These are phyloP conservation scores for Poecilia latipinna DNA, from an alignment of 2,113 vertebrate species.

Conservation along the genomic window DNA sequence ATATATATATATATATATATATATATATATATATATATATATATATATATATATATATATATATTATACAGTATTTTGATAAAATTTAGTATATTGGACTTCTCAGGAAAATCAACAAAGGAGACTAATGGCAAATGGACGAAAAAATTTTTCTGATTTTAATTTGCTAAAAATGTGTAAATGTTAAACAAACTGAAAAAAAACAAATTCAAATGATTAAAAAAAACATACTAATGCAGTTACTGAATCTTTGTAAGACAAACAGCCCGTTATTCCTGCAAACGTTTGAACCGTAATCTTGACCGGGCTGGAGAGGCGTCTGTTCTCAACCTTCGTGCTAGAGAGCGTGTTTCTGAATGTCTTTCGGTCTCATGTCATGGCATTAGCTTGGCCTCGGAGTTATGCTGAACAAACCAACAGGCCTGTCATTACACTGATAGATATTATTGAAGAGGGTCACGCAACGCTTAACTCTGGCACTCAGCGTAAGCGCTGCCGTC, in stretches of 20 bases:
- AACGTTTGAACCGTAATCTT: neutral
- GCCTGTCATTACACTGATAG: conserved; percentile 73
- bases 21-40: no score
- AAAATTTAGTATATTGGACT: no score
- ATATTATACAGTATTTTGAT: no score
- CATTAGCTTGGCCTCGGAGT: conserved; percentile 73
- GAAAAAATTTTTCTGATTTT: neutral
- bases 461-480: conserved; percentile 34
- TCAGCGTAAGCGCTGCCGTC: conserved; percentile 52
- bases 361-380: conserved; percentile 58
- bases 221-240: neutral
- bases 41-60: no score
- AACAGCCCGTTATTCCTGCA: neutral
- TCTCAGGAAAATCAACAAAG: no score
- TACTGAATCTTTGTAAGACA: no score
- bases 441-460: conserved; percentile 67
- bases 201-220: neutral
- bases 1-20: no score
- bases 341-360: conserved; percentile 53
- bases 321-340: conserved; percentile 2
- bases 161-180: neutral
- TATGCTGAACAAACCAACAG: conserved; percentile 56
- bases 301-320: neutral
- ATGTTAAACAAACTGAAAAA: neutral
- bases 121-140: no score